Conservation (phyloP, 1,140 invertebrate species). For the Mesaphorura yosii region DNA sequence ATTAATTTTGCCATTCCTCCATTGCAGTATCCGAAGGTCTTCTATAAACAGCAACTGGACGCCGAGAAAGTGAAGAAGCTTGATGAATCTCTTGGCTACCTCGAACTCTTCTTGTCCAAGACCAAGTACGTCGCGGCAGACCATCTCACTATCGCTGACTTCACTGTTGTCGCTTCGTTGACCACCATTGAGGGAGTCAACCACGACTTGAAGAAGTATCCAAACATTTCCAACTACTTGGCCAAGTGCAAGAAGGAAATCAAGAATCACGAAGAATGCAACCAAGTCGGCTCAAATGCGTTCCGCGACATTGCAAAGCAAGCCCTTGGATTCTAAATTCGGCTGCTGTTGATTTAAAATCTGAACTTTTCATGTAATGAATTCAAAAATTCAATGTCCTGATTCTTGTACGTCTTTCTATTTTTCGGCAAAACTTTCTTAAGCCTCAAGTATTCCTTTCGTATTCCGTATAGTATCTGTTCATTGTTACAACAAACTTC, state of each 20-base stretch:
- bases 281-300: conserved; percentile 39
- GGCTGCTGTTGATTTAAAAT: no score
- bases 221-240: conserved; percentile 53
- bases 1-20: no score
- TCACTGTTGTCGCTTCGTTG: conserved; percentile 28
- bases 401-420: no score
- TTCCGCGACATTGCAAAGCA: no score
- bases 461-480: no score
- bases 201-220: conserved; percentile 51
- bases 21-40: conserved; percentile 45
- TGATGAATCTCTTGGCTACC: conserved; percentile 32
- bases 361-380: no score
- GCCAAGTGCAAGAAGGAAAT: conserved; percentile 51
- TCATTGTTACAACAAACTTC: no score
- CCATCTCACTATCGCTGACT: conserved; percentile 54
- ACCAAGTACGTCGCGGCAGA: conserved; percentile 32
- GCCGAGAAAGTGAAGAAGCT: conserved; percentile 31
- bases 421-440: no score
- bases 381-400: no score
- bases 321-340: no score
- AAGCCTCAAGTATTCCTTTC: no score
- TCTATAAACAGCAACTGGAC: conserved; percentile 24
- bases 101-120: conserved; percentile 31
- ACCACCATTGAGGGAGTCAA: conserved; percentile 44
- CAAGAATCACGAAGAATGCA: conserved; percentile 55